A percentile compares a stretch with the other conserved stretches of the same genome.
Conservation (phyloP, 1,140 invertebrate species). For the Bombus polaris region DNA sequence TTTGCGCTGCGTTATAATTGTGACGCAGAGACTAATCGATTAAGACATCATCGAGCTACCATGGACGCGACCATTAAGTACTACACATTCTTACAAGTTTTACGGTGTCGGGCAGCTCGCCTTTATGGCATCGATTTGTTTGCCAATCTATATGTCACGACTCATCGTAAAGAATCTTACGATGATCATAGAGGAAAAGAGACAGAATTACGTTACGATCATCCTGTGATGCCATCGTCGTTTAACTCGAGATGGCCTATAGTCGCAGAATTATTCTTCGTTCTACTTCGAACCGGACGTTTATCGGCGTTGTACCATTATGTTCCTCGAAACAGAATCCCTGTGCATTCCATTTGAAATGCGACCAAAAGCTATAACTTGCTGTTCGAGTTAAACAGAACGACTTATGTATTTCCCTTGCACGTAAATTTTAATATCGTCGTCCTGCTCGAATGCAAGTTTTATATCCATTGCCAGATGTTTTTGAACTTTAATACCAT, state of each 20-base stretch:
- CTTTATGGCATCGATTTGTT: conserved; percentile 41
- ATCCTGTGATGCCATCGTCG: conserved; percentile 1
- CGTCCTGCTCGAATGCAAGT: not conserved
- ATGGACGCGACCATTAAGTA: conserved; percentile 12
- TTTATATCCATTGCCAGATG: not conserved
- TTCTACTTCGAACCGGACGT: not conserved
- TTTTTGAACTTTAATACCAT: not conserved
- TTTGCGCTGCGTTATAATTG: not conserved
- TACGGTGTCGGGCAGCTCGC: conserved; percentile 5
- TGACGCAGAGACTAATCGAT: conserved; percentile 24
- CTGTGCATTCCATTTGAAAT: not conserved
- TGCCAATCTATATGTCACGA: conserved; percentile 29
- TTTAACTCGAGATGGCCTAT: conserved; percentile 10
- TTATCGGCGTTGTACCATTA: not conserved
- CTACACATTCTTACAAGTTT: conserved; percentile 14
- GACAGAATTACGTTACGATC: conserved; percentile 16
- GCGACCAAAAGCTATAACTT: not conserved
- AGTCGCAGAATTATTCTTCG: not conserved
- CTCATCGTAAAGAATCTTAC: conserved; percentile 37
- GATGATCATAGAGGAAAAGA: not conserved
- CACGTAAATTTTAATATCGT: not conserved
- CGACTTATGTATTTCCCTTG: not conserved
- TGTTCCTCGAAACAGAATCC: not conserved
- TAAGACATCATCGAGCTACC: conserved; percentile 15
- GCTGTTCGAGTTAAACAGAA: not conserved